Conservation (phyloP, 2,888 invertebrate species). For the Erebia epiphron region DNA sequence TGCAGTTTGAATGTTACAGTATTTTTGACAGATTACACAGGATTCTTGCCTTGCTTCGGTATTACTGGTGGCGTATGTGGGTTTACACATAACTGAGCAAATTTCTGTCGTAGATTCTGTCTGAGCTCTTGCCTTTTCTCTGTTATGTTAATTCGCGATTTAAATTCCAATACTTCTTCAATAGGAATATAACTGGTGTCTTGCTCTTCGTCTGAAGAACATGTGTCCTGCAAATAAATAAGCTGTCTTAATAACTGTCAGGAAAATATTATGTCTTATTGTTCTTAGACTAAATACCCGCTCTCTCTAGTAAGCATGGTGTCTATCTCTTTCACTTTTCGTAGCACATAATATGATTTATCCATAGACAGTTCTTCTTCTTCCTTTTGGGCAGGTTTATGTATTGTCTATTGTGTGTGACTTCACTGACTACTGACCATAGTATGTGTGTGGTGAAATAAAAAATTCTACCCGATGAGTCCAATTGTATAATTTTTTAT, state of each 20-base stretch:
- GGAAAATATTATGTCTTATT: too few species aligned
- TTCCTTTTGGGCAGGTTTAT: too few species aligned
- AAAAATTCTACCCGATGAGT: too few species aligned
- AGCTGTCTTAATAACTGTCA: neutral
- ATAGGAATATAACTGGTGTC: conserved; percentile 92
- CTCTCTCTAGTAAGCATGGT: too few species aligned
- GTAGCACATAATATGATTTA: too few species aligned
- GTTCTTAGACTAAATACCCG: too few species aligned
- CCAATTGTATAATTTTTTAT: too few species aligned
- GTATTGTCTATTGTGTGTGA: too few species aligned
- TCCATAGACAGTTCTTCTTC: too few species aligned
- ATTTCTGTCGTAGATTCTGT: conserved; percentile 91
- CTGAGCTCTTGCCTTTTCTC: conserved; percentile 92
- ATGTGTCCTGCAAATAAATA: conserved; percentile 84
- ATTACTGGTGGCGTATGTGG: conserved; percentile 53
- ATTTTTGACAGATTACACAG: conserved; percentile 49
- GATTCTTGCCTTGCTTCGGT: conserved; percentile 52
- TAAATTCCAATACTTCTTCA: conserved; percentile 94
- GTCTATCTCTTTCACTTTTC: too few species aligned
- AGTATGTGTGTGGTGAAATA: too few species aligned
- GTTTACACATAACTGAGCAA: conserved; percentile 89
- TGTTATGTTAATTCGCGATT: conserved; percentile 90
- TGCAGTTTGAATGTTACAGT: conserved; percentile 50
- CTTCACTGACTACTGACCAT: too few species aligned
- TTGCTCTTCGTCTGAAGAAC: conserved; percentile 90